Conservation (phyloP, 2,888 invertebrate genomes). For the Phania funesta region DNA sequence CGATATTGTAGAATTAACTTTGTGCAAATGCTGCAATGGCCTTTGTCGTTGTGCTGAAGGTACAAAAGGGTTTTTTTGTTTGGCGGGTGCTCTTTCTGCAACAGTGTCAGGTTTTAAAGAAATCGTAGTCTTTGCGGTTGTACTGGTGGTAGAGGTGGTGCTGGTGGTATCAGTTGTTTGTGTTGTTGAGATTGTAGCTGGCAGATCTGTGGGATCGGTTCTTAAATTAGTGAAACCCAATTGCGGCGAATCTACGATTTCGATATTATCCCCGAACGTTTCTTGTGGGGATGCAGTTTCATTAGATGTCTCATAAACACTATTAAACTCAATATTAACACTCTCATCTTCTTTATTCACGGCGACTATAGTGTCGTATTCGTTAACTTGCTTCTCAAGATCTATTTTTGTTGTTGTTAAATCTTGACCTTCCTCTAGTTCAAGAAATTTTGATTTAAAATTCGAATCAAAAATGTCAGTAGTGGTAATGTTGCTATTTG, state of each 20-base stretch:
- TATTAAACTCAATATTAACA: slow-evolving; percentile 70
- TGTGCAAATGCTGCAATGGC: slow-evolving; percentile 64
- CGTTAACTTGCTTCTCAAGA: slow-evolving; percentile 23
- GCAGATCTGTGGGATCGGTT: slow-evolving; percentile 30
- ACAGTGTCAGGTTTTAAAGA: slow-evolving; percentile 38
- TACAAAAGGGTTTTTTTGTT: slow-evolving; percentile 54
- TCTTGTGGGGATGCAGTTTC: slow-evolving; percentile 60
- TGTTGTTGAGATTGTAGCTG: slow-evolving; percentile 71
- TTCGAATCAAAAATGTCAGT: background rate
- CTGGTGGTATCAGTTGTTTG: slow-evolving; percentile 66
- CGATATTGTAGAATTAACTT: slow-evolving; percentile 61
- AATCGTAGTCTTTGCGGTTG: slow-evolving; percentile 35
- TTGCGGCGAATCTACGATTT: slow-evolving; percentile 75
- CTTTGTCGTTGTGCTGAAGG: slow-evolving; percentile 59
- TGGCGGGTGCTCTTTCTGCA: slow-evolving; percentile 47
- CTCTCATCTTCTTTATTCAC: slow-evolving; percentile 12
- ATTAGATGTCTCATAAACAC: slow-evolving; percentile 73
- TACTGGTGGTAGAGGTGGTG: slow-evolving; percentile 65
- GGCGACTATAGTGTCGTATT: background rate
- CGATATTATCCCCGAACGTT: slow-evolving; percentile 72
- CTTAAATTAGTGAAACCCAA: slow-evolving; percentile 72
- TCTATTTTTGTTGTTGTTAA: slow-evolving; percentile 25
- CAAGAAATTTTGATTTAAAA: slow-evolving; percentile 12
- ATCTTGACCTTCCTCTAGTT: slow-evolving; percentile 25
- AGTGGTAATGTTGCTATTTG: background rate